Percentiles rank a stretch among this genome's conserved stretches.
phyloP scores from a whole-genome alignment of 1,140 invertebrate species.

The Dinoponera quadriceps region DNA sequence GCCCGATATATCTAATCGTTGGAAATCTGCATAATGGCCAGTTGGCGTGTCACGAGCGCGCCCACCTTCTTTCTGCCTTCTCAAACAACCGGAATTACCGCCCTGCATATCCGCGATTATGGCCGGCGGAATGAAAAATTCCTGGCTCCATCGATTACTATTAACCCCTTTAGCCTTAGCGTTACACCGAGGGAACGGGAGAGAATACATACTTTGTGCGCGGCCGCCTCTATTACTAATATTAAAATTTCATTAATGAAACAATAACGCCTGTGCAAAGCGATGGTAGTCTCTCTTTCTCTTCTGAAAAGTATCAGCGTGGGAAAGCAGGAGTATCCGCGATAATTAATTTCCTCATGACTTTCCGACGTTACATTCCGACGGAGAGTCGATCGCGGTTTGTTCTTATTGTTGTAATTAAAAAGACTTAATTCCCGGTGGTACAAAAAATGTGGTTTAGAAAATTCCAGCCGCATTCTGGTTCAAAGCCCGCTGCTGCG shows the following conservation, averaged over 20 bases:
- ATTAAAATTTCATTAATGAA: constrained; percentile 15
- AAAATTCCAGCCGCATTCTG: no score
- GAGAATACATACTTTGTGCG: background rate
- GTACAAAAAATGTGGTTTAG: no score
- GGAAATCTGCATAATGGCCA: constrained; percentile 77
- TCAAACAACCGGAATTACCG: constrained; percentile 47
- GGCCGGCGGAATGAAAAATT: constrained; percentile 47
- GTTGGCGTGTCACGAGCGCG: constrained; percentile 71
- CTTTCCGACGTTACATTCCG: background rate
- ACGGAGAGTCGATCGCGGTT: no score
- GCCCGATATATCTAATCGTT: constrained; percentile 75
- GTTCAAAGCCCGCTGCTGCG: no score
- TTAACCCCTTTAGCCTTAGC: constrained; percentile 21
- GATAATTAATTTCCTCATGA: background rate
- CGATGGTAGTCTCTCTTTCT: no score
- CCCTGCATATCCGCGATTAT: constrained; percentile 40
- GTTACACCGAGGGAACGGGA: background rate
- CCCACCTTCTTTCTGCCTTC: background rate
- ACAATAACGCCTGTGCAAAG: background rate
- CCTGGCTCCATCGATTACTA: constrained; percentile 16
- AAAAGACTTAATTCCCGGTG: no score
- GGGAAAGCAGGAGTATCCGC: background rate
- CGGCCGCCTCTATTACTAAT: background rate
- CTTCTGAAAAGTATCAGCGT: background rate
- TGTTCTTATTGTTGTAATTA: no score